Evolutionary conservation across 2,113 vertebrate genomes (phyloP), one percentile per base, ranked within the genome.

Genomic region (Coturnix japonica): DNA sequence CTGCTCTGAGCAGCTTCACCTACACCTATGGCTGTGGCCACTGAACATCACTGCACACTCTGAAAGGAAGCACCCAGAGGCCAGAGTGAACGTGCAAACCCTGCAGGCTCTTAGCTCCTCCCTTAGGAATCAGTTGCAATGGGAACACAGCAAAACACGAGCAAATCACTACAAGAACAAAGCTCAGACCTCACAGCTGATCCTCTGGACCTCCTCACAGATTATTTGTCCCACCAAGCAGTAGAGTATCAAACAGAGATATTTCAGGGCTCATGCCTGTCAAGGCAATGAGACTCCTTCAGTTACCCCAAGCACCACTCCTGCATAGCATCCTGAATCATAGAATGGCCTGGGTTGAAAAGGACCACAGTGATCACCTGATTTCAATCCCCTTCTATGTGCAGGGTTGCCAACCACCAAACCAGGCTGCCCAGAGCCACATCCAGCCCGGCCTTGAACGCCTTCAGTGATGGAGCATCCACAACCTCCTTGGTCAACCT

Each of bases 21-120:
- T 39, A 17, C 31, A 16, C 0, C 0, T n/a, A 18, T 1, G 71
- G 30, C 23, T 26, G 18, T 0, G 4, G 0, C 9, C 60, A 21
- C 0, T 18, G 10, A 76, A 67, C 64, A 31, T 17, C 31, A 7
- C 28, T 20, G 9, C 2, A 11, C 6, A 22, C 26, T 3, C 57
- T 54, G 25, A 53, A 22, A 28, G 6, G 39, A 43, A 61, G 31
- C 28, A 66, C n/a, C 11, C 51, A 85, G 56, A 47, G 43, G 15
- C 25, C 53, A 80, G 47, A 31, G 19, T 1, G 30, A 64, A 76
- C 20, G 21, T 10, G 9, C 37, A 87, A 81, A 53, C 37, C 30
- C 53, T 30, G 78, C 9, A 25, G 35, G n/a, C 31, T 44, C 23
- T 53, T 11, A 23, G 16, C 23, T 56, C 35, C 49, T 51, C 41